Percentiles rank a stretch among this genome's conserved stretches.
Conservation (phyloP, 1,140 invertebrate species). For the Battus philenor region DNA sequence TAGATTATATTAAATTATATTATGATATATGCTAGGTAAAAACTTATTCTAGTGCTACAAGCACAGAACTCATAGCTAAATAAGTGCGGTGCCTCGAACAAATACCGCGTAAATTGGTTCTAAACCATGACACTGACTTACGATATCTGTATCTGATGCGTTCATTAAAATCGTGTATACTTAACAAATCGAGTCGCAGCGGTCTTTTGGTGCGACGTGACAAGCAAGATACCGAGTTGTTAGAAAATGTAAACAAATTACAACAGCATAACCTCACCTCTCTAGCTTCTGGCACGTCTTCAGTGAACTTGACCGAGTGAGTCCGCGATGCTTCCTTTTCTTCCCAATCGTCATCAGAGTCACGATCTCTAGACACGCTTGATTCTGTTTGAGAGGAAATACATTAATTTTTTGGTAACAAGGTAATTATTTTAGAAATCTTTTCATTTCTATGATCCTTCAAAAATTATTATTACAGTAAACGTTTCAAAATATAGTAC, state of each 20-base stretch:
- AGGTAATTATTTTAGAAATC: too few species aligned
- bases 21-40: not conserved
- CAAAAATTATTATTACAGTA: too few species aligned
- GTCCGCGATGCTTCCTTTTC: conserved; percentile 87
- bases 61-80: conserved; percentile 51
- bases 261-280: conserved; percentile 79
- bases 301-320: conserved; percentile 93
- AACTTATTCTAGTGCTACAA: conserved; percentile 55
- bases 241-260: conserved; percentile 23
- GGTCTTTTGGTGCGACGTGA: conserved; percentile 19
- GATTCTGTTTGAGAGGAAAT: conserved; percentile 39
- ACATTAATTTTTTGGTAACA: too few species aligned
- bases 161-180: conserved; percentile 27
- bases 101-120: conserved; percentile 33
- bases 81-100: conserved; percentile 52
- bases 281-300: conserved; percentile 85
- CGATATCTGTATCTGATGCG: conserved; percentile 30
- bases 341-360: conserved; percentile 83
- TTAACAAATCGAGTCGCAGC: conserved; percentile 16
- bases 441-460: too few species aligned
- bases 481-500: too few species aligned
- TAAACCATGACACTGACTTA: conserved; percentile 38
- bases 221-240: conserved; percentile 17
- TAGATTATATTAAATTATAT: too few species aligned
- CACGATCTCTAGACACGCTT: conserved; percentile 56